Conservation (phyloP, 2,888 invertebrate genomes). For the Leucophenga maculata region DNA sequence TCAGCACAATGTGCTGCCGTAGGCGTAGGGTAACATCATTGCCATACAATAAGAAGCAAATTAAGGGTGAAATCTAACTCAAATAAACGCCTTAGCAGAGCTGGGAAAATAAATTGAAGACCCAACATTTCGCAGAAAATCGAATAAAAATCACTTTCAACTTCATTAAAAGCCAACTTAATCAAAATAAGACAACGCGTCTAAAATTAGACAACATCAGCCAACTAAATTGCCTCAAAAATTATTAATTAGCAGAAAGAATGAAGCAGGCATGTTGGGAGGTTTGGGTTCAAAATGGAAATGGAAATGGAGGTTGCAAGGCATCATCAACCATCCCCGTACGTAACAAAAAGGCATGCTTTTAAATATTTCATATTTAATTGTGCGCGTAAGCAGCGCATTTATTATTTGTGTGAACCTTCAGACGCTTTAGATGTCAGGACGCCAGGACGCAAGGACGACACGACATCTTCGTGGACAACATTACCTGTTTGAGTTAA, state of each 20-base stretch:
- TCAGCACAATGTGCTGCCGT: too few species aligned
- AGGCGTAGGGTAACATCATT: too few species aligned
- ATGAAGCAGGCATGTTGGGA: constrained; percentile 31
- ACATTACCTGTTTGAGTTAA: constrained; percentile 14
- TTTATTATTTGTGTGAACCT: constrained; percentile 37
- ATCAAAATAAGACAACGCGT: constrained; percentile 42
- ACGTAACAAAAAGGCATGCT: constrained; percentile 23
- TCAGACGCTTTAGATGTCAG: not conserved
- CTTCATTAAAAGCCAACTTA: constrained; percentile 63
- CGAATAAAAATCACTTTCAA: constrained; percentile 58
- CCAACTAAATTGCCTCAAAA: constrained; percentile 55
- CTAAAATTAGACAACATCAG: constrained; percentile 30
- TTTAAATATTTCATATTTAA: constrained; percentile 66
- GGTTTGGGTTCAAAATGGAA: not conserved
- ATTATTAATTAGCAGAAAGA: constrained; percentile 55
- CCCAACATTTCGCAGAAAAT: too few species aligned
- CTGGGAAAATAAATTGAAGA: too few species aligned
- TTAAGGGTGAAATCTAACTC: too few species aligned
- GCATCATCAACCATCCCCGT: constrained; percentile 6
- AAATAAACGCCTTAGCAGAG: too few species aligned
- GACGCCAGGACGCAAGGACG: too few species aligned
- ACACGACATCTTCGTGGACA: not conserved
- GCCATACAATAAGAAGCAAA: too few species aligned
- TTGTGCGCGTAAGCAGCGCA: constrained; percentile 61
- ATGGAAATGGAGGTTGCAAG: too few species aligned